Evolutionary conservation across 2,797 vertebrate genomes (phyloP).

Genomic region (Peromyscus eremicus): DNA sequence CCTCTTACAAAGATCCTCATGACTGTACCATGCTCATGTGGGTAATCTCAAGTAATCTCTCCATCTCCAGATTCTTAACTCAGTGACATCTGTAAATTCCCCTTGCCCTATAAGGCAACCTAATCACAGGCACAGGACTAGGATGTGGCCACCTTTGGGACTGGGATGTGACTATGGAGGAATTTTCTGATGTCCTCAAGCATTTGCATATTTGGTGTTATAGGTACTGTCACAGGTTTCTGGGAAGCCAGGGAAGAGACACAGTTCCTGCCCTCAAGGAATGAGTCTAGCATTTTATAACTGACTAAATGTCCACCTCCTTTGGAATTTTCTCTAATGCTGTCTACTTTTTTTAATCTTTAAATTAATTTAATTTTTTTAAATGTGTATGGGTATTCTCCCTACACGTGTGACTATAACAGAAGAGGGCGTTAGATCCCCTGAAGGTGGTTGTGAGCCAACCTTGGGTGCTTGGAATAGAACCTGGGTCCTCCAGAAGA

Average conservation of each 20-base stretch:
- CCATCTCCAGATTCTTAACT: background rate
- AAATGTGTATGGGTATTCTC: background rate
- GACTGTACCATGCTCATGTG: background rate
- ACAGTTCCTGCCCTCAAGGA: background rate
- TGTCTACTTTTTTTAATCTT: background rate
- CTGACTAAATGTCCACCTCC: background rate
- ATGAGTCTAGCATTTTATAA: background rate
- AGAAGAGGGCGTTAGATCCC: background rate
- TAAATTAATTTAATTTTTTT: background rate
- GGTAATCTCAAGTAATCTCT: background rate
- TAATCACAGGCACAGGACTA: background rate
- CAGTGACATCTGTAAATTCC: background rate
- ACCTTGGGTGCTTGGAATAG: background rate
- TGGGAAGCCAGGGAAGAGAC: background rate
- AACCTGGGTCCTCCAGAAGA: background rate
- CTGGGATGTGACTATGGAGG: background rate
- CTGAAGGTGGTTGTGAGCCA: background rate
- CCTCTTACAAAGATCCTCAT: background rate
- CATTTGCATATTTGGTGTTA: background rate
- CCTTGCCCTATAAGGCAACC: background rate
- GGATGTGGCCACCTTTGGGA: background rate
- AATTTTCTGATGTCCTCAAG: background rate
- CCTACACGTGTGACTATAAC: background rate
- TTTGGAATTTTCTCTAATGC: conserved; percentile 17
- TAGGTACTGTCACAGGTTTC: background rate